These are phyloP conservation scores for Apodemia duryi DNA, from an alignment of 2,888 invertebrate genomes.

Conservation along the genomic window DNA sequence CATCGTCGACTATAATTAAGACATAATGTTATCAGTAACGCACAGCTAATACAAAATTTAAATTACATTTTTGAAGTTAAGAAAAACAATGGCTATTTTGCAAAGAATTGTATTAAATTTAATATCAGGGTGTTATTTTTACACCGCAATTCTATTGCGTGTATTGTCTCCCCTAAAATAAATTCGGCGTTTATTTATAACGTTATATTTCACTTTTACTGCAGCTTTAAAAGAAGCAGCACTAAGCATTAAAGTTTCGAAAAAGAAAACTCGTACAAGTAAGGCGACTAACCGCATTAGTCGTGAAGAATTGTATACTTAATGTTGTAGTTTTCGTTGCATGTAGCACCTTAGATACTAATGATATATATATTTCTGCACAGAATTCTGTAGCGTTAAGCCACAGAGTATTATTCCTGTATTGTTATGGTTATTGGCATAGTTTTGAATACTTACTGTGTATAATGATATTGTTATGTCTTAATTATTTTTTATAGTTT, in stretches of 20 bases:
- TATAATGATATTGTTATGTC: too few relatives aligned
- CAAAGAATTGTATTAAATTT: not conserved
- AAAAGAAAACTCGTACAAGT: conserved; percentile 15
- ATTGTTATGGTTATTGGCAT: conserved; percentile 1
- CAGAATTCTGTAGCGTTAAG: not conserved
- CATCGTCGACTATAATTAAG: too few relatives aligned
- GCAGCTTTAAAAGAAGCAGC: conserved; percentile 27
- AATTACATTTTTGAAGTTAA: too few relatives aligned
- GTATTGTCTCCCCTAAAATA: conserved; percentile 16
- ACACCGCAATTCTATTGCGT: not conserved
- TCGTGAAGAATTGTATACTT: conserved; percentile 11
- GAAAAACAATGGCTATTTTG: too few relatives aligned
- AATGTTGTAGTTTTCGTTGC: conserved; percentile 7
- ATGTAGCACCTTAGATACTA: not conserved
- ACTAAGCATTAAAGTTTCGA: conserved; percentile 16
- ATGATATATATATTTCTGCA: not conserved
- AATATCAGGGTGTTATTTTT: not conserved
- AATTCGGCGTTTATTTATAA: conserved; percentile 48
- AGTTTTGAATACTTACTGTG: not conserved
- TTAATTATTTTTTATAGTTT: too few relatives aligned
- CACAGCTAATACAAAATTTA: too few relatives aligned
- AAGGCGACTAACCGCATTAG: conserved; percentile 8
- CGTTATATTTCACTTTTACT: conserved; percentile 48
- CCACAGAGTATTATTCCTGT: not conserved
- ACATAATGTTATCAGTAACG: too few relatives aligned